Percentiles rank a stretch among this genome's conserved stretches.
phyloP scores from a whole-genome alignment of 35 echinoderm and acorn worm genomes.

The Ptychodera flava region DNA sequence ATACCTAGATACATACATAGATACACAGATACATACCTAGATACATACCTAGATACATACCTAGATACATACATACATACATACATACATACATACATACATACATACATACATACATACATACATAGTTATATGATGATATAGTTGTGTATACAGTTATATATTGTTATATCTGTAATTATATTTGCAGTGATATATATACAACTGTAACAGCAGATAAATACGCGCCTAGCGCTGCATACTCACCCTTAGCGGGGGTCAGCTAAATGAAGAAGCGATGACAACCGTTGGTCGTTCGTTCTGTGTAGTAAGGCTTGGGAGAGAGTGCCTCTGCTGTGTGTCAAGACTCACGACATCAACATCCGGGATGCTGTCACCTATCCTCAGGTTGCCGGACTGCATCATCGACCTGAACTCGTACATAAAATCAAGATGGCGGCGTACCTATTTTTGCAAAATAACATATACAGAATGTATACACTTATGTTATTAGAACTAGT shows the following conservation, averaged over 20 bases:
- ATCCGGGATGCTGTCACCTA: background rate
- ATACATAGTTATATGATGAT: too few relatives aligned
- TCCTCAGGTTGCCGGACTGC: background rate
- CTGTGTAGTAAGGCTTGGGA: background rate
- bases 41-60: background rate
- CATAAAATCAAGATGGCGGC: background rate
- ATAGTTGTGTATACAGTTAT: too few relatives aligned
- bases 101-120: constrained; percentile 2
- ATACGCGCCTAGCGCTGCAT: too few relatives aligned
- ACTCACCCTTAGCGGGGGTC: background rate
- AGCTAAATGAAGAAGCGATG: background rate
- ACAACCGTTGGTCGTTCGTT: background rate
- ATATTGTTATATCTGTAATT: too few relatives aligned
- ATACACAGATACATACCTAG: background rate
- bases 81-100: background rate
- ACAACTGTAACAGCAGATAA: too few relatives aligned
- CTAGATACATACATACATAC: background rate
- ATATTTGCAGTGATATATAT: too few relatives aligned
- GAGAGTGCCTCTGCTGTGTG: background rate
- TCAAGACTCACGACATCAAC: background rate
- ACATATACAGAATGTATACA: background rate
- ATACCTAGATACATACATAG: background rate
- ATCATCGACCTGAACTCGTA: background rate
- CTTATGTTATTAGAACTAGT: too few relatives aligned
- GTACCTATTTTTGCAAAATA: background rate